Evolutionary conservation across 2,797 vertebrate species (phyloP), one percentile per base, ranked within the genome.

Genomic region (Squalus acanthias): DNA sequence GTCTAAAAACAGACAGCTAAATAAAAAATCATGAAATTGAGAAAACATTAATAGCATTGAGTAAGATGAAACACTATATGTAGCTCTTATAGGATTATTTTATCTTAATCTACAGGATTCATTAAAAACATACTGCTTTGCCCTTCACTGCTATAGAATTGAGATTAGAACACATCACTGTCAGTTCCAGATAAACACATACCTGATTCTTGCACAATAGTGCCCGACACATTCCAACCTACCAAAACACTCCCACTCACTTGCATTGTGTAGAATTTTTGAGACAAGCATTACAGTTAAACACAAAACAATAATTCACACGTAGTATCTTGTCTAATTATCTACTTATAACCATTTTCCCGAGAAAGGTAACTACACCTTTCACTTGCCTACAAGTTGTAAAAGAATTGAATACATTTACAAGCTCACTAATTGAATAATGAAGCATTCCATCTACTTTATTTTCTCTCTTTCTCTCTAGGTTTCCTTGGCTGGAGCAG

Each of bases 141-240:
- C 29, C 53, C 57, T 91, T 91, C 57, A 63, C 57, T 60, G 57
- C 88, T 91, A 53, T 29, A 91, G 57, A 91, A 91, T 91, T 91
- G 53, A 63, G 88, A 63, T 91, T 85, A 50, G 20, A 91, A 60
- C 57, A 91, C 13, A 63, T 33, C 88, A 63, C 88, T 91, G 88
- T 63, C 88, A 91, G 53, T 91, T 63, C 12, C 88, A 29, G 53
- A 91, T 91, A 91, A 91, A 91, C 88, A 60, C 88, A 89, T 89
- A 24, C 46, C 46, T 29, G 85, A 88, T 89, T 60, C 53, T 60
- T 91, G 88, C 53, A 63, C 82, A 50, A 85, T 60, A 63, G 29
- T 60, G 53, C 4, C 88, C 24, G 10, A 91, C 53, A 89, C 57
- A 53, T 89, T 89, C 87, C 53, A 60, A 60, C 53, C 12, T 60